Percentiles rank a stretch among this genome's conserved stretches.
phyloP scores from a whole-genome alignment of 2,888 invertebrate species.

The Nephrotoma flavescens region DNA sequence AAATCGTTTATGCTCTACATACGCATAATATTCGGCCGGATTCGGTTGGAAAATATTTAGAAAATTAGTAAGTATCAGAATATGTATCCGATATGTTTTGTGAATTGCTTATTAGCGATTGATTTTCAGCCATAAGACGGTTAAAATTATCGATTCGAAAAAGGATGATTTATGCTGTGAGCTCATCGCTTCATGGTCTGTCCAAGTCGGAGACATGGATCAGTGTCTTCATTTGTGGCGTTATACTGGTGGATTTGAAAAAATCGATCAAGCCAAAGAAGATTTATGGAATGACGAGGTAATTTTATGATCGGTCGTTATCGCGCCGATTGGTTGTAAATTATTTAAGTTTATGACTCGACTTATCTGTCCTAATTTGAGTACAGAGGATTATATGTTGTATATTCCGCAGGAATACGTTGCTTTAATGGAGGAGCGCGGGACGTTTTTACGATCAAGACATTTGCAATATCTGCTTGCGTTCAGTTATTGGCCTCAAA shows the following conservation, averaged over 20 bases:
- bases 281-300: conserved; percentile 54
- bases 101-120: conserved; percentile 11
- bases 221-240: conserved; percentile 94
- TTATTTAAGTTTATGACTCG: not conserved
- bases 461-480: conserved; percentile 86
- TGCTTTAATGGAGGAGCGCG: conserved; percentile 58
- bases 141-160: conserved; percentile 60
- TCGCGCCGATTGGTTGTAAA: not conserved
- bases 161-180: conserved; percentile 63
- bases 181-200: conserved; percentile 91
- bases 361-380: not conserved
- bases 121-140: conserved; percentile 52
- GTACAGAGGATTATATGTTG: not conserved
- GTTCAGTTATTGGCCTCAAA: conserved; percentile 95
- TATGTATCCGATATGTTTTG: not conserved
- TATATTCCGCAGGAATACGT: conserved; percentile 44
- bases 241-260: conserved; percentile 83
- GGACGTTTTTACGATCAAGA: conserved; percentile 65
- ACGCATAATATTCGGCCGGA: conserved; percentile 91
- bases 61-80: conserved; percentile 65
- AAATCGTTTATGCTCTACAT: conserved; percentile 86
- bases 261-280: conserved; percentile 64
- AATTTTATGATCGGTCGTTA: conserved; percentile 12
- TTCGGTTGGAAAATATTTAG: conserved; percentile 69
- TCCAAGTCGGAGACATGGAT: conserved; percentile 93